Base-by-base conservation (phyloP, 2,113 vertebrate species). In the Salvelinus fontinalis region DNA sequence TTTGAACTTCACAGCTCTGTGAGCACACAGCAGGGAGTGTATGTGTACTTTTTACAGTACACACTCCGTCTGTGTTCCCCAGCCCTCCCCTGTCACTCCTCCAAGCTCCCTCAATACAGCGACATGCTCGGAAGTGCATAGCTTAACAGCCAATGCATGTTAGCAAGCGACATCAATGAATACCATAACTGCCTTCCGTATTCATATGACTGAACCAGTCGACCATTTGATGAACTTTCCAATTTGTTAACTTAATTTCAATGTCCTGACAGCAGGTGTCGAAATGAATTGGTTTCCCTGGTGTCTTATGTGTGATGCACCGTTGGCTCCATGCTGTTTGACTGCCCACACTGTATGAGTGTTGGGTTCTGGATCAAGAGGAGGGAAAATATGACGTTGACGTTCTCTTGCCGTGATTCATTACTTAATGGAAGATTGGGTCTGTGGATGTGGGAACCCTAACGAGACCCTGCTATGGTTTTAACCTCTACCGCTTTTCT, bases 11-110 rank as follows among this genome's bases (percentile, higher is more conserved):
- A 87, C 77, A 76, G 79, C 81, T 81, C 76, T 74, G 29, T 89
- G 88, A 81, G 84, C 89, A 83, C 89, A 71, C 90, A 86, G 89
- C 66, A 1, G 89, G 90, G 75, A 76, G 71, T 79, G 78, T 72
- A 74, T 86, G 76, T 85, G 84, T 81, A 70, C 79, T 84, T 83
- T 87, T 90, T 83, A 84, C 72, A 79, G 69, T 86, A 78, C 72
- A 67, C 81, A 81, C 75, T 62, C 84, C 87, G 85, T 84, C 16
- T 81, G 81, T 85, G 83, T 88, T 87, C 79, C 81, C 85, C 80
- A 79, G 79, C 60, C 26, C 70, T 74, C 83, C 64, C 75, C 75
- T 74, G 75, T 86, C 77, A 9, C 74, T 88, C 78, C 82, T 70
- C 39, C 83, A 79, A 54, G 73, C 49, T 74, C 83, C 79, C 68